Conservation (phyloP, 2,888 invertebrate species). For the Euplagia quadripunctaria region DNA sequence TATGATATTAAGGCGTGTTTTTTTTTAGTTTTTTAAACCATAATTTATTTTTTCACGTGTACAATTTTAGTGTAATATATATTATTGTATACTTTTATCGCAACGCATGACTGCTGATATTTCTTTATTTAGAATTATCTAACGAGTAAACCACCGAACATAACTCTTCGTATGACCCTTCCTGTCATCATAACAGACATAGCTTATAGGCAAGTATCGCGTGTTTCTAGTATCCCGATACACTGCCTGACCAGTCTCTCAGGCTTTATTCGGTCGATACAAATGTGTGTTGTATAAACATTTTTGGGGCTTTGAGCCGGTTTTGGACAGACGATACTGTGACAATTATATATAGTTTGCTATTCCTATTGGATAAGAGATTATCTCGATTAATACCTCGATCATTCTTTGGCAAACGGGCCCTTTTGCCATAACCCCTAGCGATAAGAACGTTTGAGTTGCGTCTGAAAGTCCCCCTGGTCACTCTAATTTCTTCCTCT, state of each 20-base stretch:
- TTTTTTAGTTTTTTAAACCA: too few relatives aligned
- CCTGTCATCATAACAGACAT: not conserved
- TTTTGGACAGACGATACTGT: conserved; percentile 44
- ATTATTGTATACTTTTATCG: not conserved
- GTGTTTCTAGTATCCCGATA: conserved; percentile 46
- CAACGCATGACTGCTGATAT: not conserved
- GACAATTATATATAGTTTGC: conserved; percentile 42
- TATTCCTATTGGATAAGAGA: conserved; percentile 52
- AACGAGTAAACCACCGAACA: not conserved
- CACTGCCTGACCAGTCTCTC: conserved; percentile 44
- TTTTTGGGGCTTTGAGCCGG: conserved; percentile 48
- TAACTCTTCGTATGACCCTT: not conserved
- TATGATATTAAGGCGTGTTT: too few relatives aligned
- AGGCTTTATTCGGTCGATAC: conserved; percentile 52
- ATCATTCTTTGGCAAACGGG: conserved; percentile 45
- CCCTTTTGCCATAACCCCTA: conserved; percentile 75
- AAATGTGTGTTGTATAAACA: conserved; percentile 44
- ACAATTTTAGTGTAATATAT: not conserved
- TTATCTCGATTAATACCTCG: conserved; percentile 59
- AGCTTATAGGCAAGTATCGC: conserved; percentile 45
- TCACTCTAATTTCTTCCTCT: conserved; percentile 80
- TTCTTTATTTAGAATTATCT: not conserved
- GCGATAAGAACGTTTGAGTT: conserved; percentile 79
- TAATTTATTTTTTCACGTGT: too few relatives aligned
- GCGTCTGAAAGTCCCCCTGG: conserved; percentile 76